Conservation (phyloP, 2,113 vertebrate species). For the Nibea albiflora region DNA sequence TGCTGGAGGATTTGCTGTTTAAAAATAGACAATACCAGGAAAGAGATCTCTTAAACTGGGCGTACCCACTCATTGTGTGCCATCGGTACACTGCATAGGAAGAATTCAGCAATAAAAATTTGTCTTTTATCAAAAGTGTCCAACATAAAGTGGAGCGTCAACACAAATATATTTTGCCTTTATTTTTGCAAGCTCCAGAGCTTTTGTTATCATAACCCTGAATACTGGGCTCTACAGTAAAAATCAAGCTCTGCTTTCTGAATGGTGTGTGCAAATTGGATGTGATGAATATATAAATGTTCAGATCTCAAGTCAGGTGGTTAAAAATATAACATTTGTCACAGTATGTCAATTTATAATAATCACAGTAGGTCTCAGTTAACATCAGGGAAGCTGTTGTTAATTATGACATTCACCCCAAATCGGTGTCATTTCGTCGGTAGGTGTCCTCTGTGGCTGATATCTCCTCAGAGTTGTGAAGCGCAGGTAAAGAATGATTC, state of each 20-base stretch:
- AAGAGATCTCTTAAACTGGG: conserved; percentile 31
- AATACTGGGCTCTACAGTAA: conserved; percentile 40
- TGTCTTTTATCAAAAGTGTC: conserved; percentile 34
- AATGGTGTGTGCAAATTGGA: conserved; percentile 46
- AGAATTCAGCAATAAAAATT: conserved; percentile 36
- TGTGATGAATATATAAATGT: conserved; percentile 11
- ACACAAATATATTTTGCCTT: conserved; percentile 12
- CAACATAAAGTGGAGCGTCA: conserved; percentile 6
- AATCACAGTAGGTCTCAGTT: conserved; percentile 32
- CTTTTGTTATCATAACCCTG: conserved; percentile 67
- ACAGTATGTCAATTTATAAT: conserved; percentile 37
- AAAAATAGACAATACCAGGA: conserved; percentile 62
- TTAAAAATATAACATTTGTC: conserved; percentile 40
- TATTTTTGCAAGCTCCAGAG: conserved; percentile 53
- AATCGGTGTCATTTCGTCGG: neutral
- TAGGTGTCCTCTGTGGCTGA: conserved; percentile 3
- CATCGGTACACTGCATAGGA: conserved; percentile 29
- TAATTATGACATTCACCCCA: conserved; percentile 9
- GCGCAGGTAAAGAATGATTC: neutral
- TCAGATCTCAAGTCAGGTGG: conserved; percentile 16
- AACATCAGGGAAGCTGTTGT: neutral
- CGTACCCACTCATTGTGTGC: conserved; percentile 46
- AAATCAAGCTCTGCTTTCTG: conserved; percentile 32
- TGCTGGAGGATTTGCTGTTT: conserved; percentile 8
- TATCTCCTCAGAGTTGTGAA: neutral